phyloP scores from a whole-genome alignment of 2,888 invertebrate species.

The Coelinius sp. region DNA sequence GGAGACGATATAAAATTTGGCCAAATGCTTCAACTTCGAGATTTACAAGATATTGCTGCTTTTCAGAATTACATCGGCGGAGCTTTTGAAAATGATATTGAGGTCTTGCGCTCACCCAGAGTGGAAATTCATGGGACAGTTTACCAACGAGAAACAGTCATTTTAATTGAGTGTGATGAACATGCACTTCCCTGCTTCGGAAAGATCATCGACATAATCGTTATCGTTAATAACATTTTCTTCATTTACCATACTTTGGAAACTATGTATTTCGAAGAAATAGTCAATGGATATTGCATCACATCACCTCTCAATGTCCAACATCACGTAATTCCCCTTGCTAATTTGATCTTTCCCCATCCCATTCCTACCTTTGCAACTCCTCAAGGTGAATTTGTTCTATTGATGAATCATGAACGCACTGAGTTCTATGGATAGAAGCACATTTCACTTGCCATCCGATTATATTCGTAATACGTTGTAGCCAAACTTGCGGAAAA shows the following conservation, averaged over 20 bases:
- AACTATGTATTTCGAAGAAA: conserved; percentile 34
- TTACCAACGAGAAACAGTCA: conserved; percentile 28
- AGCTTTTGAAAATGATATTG: conserved; percentile 4
- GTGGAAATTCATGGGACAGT: conserved; percentile 28
- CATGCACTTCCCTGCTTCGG: conserved; percentile 40
- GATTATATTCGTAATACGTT: too few species aligned
- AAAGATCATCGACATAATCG: conserved; percentile 38
- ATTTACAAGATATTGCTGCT: conserved; percentile 32
- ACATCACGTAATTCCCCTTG: not conserved
- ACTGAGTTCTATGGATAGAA: too few species aligned
- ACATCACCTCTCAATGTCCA: not conserved
- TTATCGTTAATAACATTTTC: conserved; percentile 25
- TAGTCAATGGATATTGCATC: conserved; percentile 40
- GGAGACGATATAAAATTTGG: conserved; percentile 38
- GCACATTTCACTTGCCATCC: too few species aligned
- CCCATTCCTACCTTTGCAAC: not conserved
- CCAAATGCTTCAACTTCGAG: conserved; percentile 32
- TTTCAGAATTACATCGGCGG: conserved; percentile 29
- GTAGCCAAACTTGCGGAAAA: too few species aligned
- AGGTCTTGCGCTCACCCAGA: conserved; percentile 34
- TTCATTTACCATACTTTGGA: conserved; percentile 23
- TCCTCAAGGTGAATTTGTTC: not conserved
- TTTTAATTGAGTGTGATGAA: conserved; percentile 36
- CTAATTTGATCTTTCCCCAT: not conserved
- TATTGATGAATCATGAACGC: not conserved